Percentiles rank a stretch among this genome's conserved stretches.
These are phyloP conservation scores for Phyto melanocephala DNA, from an alignment of 2,888 invertebrate species.

Conservation along the genomic window DNA sequence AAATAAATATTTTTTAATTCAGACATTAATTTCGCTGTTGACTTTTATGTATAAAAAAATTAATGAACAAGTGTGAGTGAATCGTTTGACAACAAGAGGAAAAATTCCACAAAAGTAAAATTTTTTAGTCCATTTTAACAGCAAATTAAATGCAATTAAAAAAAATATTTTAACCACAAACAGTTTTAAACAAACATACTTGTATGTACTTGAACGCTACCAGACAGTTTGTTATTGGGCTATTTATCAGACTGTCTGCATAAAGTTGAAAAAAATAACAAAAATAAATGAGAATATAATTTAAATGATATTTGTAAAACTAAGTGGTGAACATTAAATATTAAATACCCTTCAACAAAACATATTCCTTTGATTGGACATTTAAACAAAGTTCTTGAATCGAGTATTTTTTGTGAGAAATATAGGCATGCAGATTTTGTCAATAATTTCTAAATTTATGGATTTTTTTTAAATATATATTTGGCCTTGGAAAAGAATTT, in stretches of 20 bases:
- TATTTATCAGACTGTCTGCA: constrained; percentile 43
- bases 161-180: constrained; percentile 36
- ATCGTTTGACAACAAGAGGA: too few species aligned
- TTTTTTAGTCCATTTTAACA: constrained; percentile 19
- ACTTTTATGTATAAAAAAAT: constrained; percentile 34
- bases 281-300: constrained; percentile 1
- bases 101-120: not conserved
- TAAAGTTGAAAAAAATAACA: not conserved
- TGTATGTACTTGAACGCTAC: not conserved
- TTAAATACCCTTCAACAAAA: not conserved
- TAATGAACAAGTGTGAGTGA: too few species aligned
- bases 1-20: constrained; percentile 16
- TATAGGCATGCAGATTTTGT: too few species aligned
- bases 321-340: not conserved
- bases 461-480: too few species aligned
- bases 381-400: too few species aligned
- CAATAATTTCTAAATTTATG: too few species aligned
- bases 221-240: constrained; percentile 33
- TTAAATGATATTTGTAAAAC: constrained; percentile 19
- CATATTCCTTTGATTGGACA: too few species aligned
- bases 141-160: constrained; percentile 40
- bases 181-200: not conserved
- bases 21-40: constrained; percentile 47
- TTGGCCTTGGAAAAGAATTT: too few species aligned
- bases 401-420: too few species aligned